Base-by-base conservation (phyloP, 2,797 vertebrate genomes). In the Coregonus ussuriensis region DNA sequence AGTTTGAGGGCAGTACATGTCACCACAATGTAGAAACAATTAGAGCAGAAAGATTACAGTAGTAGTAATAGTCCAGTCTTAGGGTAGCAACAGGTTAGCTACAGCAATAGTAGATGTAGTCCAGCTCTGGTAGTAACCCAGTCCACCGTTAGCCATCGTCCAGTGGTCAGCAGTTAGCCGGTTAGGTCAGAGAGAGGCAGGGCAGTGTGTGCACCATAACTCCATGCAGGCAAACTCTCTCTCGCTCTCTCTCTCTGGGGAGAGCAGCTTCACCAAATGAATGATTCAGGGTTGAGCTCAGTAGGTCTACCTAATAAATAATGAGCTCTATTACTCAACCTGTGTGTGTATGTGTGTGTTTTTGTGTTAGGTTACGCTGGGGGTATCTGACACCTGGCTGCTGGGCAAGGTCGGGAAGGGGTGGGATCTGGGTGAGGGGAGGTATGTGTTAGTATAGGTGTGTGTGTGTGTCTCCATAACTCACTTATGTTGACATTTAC, bases 261-360 rank as follows among this genome's bases (percentile, higher is more conserved):
- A 95, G 94, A 90, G 94, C 92, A 94, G 94, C 89, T 89, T 88
- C 93, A 85, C 91, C 93, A 93, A 95, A 97, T 98, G 95, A 98
- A 98, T 96, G 94, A 97, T 98, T 97, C 96, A 98, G 93, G 89
- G 86, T 91, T 89, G 93, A 94, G 91, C 94, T 95, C 93, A 94
- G 94, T 94, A 95, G 92, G 93, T 92, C 92, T 94, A 80, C 93
- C 95, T 94, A 97, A 97, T 97, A 97, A 97, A 93, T 93, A 92
- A 97, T 96, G 95, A 96, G 95, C 87, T 94, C 91, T 94, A 96
- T 96, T 95, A 96, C 96, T 95, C 95, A 96, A 94, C 95, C 93
- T 81, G 79, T 79, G 35, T 74, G 73, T 74, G 62, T 85, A n/a
- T 81, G 21, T 79, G 1, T 68, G 63, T 78, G 71, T 72, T 75